These are phyloP conservation scores for Sturnus vulgaris DNA, from an alignment of 2,113 vertebrate species.

Conservation along the genomic window DNA sequence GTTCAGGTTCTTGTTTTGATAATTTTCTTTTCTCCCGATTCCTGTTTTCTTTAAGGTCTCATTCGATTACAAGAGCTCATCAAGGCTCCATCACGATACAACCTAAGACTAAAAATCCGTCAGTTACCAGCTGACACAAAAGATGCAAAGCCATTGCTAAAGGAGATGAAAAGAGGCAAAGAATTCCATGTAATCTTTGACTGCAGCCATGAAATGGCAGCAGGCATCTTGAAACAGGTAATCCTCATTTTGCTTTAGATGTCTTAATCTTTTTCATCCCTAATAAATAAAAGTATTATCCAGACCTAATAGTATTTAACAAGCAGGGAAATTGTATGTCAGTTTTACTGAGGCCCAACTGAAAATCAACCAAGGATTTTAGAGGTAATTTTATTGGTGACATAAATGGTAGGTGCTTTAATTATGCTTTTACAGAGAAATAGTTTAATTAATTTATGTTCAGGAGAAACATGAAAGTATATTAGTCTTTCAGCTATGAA, in stretches of 20 bases:
- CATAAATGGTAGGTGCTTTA: neutral
- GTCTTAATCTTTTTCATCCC: neutral
- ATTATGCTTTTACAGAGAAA: neutral
- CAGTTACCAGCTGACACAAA: conserved; percentile 93
- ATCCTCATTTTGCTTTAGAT: conserved; percentile 9
- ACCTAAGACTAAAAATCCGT: conserved; percentile 95
- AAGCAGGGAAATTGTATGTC: neutral
- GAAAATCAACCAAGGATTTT: neutral
- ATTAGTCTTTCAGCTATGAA: neutral
- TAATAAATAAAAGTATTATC: neutral
- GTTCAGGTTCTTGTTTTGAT: neutral
- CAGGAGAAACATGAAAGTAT: neutral
- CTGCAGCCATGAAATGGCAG: conserved; percentile 97
- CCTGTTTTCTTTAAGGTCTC: conserved; percentile 82
- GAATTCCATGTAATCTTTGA: conserved; percentile 99
- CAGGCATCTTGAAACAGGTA: conserved; percentile 97
- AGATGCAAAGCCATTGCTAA: conserved; percentile 94
- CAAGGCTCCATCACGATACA: conserved; percentile 96
- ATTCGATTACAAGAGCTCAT: conserved; percentile 98
- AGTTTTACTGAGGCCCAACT: neutral
- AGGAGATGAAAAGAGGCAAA: conserved; percentile 98
- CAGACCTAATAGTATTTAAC: neutral
- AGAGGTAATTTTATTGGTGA: neutral
- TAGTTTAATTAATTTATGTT: neutral
- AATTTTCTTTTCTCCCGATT: neutral